Evolutionary conservation across 2,797 vertebrate species (phyloP).

Genomic region (Smutsia temminckii): DNA sequence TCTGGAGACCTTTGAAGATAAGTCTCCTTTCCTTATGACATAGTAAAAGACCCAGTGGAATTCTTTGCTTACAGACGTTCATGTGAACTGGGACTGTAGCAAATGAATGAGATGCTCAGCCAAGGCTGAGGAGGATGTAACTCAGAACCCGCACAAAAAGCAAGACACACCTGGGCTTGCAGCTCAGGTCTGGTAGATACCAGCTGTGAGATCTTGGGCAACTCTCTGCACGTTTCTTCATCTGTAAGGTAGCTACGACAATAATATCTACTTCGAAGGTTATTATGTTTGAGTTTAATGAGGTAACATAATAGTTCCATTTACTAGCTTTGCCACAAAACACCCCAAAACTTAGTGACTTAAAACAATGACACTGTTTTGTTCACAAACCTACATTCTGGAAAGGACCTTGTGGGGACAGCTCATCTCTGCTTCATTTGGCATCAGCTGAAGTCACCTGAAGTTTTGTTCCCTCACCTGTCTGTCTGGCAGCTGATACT

Average conservation of each 20-base stretch:
- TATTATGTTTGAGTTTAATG: not conserved
- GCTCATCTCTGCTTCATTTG: not conserved
- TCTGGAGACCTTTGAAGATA: constrained; percentile 53
- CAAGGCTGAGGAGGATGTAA: not conserved
- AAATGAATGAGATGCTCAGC: not conserved
- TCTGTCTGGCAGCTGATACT: not conserved
- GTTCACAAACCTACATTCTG: not conserved
- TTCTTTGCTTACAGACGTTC: not conserved
- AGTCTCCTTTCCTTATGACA: constrained; percentile 50
- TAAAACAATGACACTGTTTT: not conserved
- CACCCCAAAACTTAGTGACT: not conserved
- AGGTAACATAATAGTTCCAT: not conserved
- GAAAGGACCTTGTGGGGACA: not conserved
- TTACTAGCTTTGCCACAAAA: not conserved
- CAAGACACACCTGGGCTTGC: not conserved
- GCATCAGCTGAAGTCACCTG: not conserved
- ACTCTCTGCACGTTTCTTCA: not conserved
- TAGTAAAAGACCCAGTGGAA: constrained; percentile 65
- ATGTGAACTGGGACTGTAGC: not conserved
- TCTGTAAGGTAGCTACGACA: not conserved
- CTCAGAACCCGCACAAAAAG: not conserved
- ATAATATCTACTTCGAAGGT: not conserved
- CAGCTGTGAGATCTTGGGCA: not conserved
- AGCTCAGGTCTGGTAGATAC: not conserved
- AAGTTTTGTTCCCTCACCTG: not conserved